phyloP scores from a whole-genome alignment of 2,797 vertebrate genomes.

The Gobio occitaniae region DNA sequence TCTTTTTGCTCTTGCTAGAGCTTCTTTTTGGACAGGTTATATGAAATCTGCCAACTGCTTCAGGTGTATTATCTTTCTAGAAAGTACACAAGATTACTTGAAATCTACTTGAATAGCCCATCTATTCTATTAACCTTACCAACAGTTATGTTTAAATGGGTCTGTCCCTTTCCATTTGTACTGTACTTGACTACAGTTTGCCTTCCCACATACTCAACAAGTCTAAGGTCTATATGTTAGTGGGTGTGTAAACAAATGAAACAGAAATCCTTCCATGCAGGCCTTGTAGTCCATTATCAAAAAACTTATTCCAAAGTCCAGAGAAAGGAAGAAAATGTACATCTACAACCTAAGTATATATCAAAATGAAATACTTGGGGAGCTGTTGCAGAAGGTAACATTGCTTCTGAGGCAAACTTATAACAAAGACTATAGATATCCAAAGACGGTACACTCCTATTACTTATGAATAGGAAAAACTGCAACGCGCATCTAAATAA shows the following conservation, averaged over 20 bases:
- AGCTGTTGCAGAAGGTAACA: neutral
- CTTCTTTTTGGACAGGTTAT: slow-evolving; percentile 6
- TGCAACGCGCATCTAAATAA: no score
- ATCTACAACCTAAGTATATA: no score
- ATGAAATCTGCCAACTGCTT: neutral
- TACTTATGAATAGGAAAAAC: no score
- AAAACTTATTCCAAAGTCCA: no score
- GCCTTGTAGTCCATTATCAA: no score
- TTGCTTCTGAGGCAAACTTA: neutral
- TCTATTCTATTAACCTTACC: neutral
- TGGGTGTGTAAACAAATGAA: neutral
- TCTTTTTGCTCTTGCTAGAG: neutral
- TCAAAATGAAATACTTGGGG: no score
- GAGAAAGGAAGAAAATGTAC: no score
- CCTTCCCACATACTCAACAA: neutral
- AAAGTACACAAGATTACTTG: neutral
- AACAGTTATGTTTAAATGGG: neutral
- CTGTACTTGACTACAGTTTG: neutral
- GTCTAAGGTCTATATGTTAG: neutral
- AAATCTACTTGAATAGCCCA: neutral
- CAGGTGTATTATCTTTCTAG: neutral
- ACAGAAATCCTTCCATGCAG: neutral
- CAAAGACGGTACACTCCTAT: no score
- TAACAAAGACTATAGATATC: no score
- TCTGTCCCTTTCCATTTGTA: neutral